phyloP scores from a whole-genome alignment of 2,888 invertebrate genomes.

The Flabesymbios commensalis region DNA sequence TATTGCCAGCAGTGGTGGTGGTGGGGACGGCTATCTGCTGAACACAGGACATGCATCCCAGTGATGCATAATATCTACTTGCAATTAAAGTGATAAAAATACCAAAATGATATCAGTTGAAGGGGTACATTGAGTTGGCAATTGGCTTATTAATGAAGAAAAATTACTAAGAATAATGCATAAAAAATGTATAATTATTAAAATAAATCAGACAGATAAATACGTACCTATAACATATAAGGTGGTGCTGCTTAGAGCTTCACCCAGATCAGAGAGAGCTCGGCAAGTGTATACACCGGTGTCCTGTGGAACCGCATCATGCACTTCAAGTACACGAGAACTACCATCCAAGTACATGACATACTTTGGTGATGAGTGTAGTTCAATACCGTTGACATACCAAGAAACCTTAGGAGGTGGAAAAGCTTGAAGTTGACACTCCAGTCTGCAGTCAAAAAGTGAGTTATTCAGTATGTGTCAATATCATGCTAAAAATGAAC shows the following conservation, averaged over 20 bases:
- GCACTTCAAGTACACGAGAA: slow-evolving; percentile 52
- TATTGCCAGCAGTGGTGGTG: no score
- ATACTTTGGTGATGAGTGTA: slow-evolving; percentile 57
- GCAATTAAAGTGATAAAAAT: not conserved
- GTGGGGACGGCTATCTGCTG: no score
- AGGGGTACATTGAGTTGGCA: no score
- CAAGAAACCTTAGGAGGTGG: slow-evolving; percentile 60
- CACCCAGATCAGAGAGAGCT: slow-evolving; percentile 89
- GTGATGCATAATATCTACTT: no score
- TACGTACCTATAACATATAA: slow-evolving; percentile 64
- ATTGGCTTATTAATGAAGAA: no score
- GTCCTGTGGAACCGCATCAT: slow-evolving; percentile 75
- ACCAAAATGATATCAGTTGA: no score
- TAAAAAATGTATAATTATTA: no score
- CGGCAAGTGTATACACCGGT: slow-evolving; percentile 95
- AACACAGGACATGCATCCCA: no score
- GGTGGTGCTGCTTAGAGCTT: slow-evolving; percentile 92
- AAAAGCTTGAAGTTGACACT: slow-evolving; percentile 51
- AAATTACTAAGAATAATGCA: no score
- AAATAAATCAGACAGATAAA: no score
- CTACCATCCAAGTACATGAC: slow-evolving; percentile 50
- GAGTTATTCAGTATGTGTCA: no score
- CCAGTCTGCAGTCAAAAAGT: slow-evolving; percentile 43
- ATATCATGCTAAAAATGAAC: no score
- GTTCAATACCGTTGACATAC: slow-evolving; percentile 63